Conservation (phyloP, 2,113 vertebrate species). For the Phainopepla nitens region DNA sequence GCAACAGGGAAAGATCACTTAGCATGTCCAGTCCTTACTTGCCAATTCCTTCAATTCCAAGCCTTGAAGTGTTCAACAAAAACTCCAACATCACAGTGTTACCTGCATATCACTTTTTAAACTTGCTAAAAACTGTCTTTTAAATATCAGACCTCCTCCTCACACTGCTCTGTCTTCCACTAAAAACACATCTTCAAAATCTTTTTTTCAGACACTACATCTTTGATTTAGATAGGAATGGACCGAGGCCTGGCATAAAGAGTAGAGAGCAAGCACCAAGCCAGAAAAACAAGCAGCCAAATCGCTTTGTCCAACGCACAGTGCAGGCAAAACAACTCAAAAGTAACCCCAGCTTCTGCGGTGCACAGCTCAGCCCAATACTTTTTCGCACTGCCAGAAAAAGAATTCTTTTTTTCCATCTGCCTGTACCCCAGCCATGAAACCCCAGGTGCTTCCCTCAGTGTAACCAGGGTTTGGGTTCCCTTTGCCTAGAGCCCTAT, state of each 20-base stretch:
- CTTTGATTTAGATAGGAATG: background rate
- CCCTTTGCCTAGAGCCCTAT: background rate
- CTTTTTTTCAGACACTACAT: background rate
- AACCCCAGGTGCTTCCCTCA: background rate
- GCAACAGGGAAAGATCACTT: background rate
- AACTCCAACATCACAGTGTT: background rate
- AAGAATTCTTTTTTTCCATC: background rate
- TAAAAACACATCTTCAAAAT: background rate
- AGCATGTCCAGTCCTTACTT: background rate
- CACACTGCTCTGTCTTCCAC: background rate
- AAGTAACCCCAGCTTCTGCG: background rate
- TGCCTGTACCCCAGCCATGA: background rate
- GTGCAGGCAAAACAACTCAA: background rate
- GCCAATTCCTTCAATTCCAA: background rate
- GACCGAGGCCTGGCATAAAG: background rate
- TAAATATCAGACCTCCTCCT: background rate
- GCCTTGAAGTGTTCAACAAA: background rate
- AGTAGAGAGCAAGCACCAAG: background rate
- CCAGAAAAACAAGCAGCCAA: slow-evolving; percentile 15
- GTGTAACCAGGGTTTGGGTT: background rate
- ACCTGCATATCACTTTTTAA: background rate
- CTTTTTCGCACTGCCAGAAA: fast-evolving
- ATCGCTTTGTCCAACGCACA: background rate
- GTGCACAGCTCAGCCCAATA: background rate
- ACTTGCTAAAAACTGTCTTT: background rate